Evolutionary conservation across 2,113 vertebrate species (phyloP), one percentile per base, ranked within the genome.

Genomic region (Sander lucioperca): DNA sequence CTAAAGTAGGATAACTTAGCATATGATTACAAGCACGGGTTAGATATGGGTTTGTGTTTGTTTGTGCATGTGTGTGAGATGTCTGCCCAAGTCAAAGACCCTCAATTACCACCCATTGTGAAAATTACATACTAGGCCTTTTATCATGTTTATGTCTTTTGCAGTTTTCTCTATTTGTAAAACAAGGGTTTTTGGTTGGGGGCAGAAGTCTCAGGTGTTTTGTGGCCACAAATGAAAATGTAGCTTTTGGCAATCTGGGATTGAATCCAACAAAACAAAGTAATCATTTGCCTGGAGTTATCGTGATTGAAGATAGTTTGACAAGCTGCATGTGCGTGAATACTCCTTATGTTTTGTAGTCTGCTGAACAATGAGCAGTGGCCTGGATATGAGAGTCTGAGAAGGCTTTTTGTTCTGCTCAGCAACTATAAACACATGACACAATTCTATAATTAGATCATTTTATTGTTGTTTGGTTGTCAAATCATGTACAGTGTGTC

Each of bases 371-470:
- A 92, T 90, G 84, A 87, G 90, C 90, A 90, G 63, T 89, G 87
- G 86, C 90, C 88, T 84, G 82, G 63, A 93, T 91, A 71, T 51
- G 51, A 80, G 54, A 83, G 54, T 79, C 78, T 84, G 63, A 88
- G 64, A 71, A 59, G 66, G 74, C 66, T 80, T 79, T 90, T 61
- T 84, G 53, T 83, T 87, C 68, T 58, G 19, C 72, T 76, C 51
- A 7, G 58, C 81, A 86, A 47, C 71, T 50, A 72, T 63, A 75
- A 83, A 89, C 83, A 79, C 80, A 74, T 84, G 88, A 85, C 90
- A 88, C 74, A 80, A 81, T 92, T 93, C 72, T 85, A 62, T 90
- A 88, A 94, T 92, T 84, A 79, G 74, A 92, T 91, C 83, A 85
- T 57, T 64, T 87, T 74, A 57, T 74, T 56, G 69, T 74, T 79